Base-by-base conservation (phyloP, 2,888 invertebrate genomes). In the Pomacea canaliculata region DNA sequence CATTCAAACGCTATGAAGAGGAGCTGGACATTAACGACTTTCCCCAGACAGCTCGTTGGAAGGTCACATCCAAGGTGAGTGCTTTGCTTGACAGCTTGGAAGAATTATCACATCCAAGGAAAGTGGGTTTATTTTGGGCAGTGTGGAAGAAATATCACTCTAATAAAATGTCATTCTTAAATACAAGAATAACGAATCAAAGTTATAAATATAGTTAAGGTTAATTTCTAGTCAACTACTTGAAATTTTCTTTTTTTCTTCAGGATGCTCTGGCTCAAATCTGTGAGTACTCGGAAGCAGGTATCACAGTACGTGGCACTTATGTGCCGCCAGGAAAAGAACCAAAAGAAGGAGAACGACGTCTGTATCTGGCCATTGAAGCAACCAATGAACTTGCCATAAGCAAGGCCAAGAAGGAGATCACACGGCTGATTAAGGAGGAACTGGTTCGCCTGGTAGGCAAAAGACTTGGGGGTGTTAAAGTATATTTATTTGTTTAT, bases 21-120 rank as follows among this genome's bases (percentile, higher is more conserved):
- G 99, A 99, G 90, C 92, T 99, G 84, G 99, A 99, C 92, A 99
- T 99, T 89, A 99, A 99, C 90, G 99, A 99, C 91, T 99, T 99
- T 92, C 99, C 99, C 51, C 99, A 99, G 88, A 98, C 98, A 90
- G 98, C 99, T 0, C 93, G 99, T 78, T 99, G 98, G 97, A 94
- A 97, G 83, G 97, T 99, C 77, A 99, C 99, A 9, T 97, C 97
- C 83, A 98, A 97, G 93, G 95, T 95, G 51, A 73, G 83, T 3
- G 13, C 19, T 27, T 27, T 68, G 19, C 9, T 65, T 65, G 12
- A 27, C 65, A 12, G 23, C 12, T 7, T 7, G 62, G n/a, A 62
- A 62, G n/a, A 62, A 62, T 5, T n/a, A 4, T 19, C n/a, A n/a
- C 62, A 3, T 62, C 19, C 62, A 62, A n/a, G 62, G 62, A 18